Evolutionary conservation across 2,113 vertebrate species (phyloP).

Genomic region (Loxodonta africana): DNA sequence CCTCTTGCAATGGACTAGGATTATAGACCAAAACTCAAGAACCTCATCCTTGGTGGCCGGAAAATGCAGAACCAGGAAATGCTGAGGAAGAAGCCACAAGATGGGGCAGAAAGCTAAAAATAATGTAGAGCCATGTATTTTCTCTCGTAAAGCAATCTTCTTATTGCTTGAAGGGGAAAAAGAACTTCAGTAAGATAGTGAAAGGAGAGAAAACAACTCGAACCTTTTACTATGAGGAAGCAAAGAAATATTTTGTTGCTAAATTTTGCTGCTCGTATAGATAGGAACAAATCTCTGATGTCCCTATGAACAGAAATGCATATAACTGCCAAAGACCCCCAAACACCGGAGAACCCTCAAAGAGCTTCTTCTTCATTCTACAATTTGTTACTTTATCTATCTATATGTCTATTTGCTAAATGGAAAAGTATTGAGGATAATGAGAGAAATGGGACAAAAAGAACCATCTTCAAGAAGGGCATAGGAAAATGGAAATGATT

Average conservation of each 20-base stretch:
- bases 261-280: background rate
- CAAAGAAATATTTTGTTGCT: slow-evolving; percentile 20
- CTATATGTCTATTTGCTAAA: background rate
- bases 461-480: background rate
- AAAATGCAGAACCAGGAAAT: slow-evolving; percentile 29
- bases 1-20: background rate
- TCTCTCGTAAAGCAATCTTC: slow-evolving; percentile 36
- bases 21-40: background rate
- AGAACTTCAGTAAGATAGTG: background rate
- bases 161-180: background rate
- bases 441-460: slow-evolving; percentile 46
- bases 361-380: slow-evolving; percentile 28
- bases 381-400: background rate
- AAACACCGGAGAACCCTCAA: background rate
- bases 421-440: background rate
- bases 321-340: background rate
- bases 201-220: background rate
- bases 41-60: slow-evolving; percentile 6
- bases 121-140: background rate
- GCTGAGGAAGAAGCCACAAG: background rate
- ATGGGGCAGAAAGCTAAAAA: slow-evolving; percentile 73
- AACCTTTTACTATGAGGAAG: slow-evolving; percentile 31
- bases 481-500: background rate
- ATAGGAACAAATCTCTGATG: slow-evolving; percentile 15
- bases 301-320: background rate